These are phyloP conservation scores for Calameuta pallipes DNA, from an alignment of 2,888 invertebrate species.

Conservation along the genomic window DNA sequence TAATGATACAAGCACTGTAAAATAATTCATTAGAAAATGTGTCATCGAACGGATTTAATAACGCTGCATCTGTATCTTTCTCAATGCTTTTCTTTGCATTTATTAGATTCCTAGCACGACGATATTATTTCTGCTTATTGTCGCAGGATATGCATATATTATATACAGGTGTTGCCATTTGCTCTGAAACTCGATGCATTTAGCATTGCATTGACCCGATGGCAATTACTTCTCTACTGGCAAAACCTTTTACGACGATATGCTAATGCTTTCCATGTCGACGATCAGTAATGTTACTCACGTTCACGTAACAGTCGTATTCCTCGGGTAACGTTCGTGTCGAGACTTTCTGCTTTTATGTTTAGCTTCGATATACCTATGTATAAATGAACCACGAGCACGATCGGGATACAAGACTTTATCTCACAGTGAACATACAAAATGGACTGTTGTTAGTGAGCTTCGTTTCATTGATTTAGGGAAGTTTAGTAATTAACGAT, in stretches of 20 bases:
- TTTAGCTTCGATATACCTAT: not conserved
- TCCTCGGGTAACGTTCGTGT: not conserved
- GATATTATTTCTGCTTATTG: not conserved
- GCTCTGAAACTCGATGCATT: not conserved
- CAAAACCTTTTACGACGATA: not conserved
- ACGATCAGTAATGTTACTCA: not conserved
- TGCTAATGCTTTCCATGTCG: not conserved
- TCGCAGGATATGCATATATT: too few species aligned
- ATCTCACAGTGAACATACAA: not conserved
- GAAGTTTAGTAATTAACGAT: not conserved
- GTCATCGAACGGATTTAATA: not conserved
- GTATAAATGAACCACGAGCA: conserved; percentile 27
- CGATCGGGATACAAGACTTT: conserved; percentile 32
- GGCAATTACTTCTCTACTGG: not conserved
- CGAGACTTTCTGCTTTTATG: not conserved
- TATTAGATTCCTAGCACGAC: not conserved
- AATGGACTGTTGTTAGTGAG: not conserved
- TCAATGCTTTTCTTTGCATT: not conserved
- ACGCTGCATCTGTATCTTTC: not conserved
- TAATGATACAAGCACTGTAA: too few species aligned
- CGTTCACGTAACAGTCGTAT: not conserved
- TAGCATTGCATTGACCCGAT: not conserved
- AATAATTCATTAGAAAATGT: not conserved
- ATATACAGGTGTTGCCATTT: not conserved
- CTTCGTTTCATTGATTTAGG: not conserved